A percentile compares a stretch with the other conserved stretches of the same genome.
Conservation (phyloP, 2,888 invertebrate genomes). For the Eupeodes latifasciatus region DNA sequence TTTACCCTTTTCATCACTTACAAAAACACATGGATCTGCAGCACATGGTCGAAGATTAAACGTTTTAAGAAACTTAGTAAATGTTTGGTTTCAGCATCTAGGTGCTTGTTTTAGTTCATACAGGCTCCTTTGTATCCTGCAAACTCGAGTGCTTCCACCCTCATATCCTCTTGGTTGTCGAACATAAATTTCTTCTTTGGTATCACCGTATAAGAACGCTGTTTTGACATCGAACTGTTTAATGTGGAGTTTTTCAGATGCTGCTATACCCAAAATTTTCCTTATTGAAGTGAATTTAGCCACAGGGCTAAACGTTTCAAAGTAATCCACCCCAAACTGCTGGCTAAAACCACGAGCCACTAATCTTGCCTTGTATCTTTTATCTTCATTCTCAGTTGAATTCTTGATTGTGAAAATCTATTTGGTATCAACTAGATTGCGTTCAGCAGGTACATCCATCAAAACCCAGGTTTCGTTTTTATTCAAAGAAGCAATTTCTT, state of each 20-base stretch:
- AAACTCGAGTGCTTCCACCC: conserved; percentile 28
- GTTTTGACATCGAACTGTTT: conserved; percentile 36
- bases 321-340: conserved; percentile 9
- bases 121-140: conserved; percentile 69
- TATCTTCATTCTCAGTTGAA: conserved; percentile 10
- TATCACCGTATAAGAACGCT: too few species aligned
- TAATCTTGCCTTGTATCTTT: conserved; percentile 7
- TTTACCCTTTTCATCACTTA: too few species aligned
- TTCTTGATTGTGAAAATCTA: neutral
- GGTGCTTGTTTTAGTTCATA: conserved; percentile 53
- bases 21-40: too few species aligned
- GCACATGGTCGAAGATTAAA: too few species aligned
- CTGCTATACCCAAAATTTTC: conserved; percentile 17
- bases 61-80: too few species aligned
- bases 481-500: conserved; percentile 54
- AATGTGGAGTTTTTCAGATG: conserved; percentile 29
- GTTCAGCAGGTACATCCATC: conserved; percentile 44
- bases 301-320: too few species aligned
- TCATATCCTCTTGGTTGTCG: conserved; percentile 44
- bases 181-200: too few species aligned
- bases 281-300: conserved; percentile 4
- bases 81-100: too few species aligned
- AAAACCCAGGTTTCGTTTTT: conserved; percentile 73
- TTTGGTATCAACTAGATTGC: conserved; percentile 47
- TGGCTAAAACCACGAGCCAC: too few species aligned